A percentile compares a stretch with the other conserved stretches of the same genome.
Conservation (phyloP, 2,113 vertebrate species). For the Gymnorhina tibicen region DNA sequence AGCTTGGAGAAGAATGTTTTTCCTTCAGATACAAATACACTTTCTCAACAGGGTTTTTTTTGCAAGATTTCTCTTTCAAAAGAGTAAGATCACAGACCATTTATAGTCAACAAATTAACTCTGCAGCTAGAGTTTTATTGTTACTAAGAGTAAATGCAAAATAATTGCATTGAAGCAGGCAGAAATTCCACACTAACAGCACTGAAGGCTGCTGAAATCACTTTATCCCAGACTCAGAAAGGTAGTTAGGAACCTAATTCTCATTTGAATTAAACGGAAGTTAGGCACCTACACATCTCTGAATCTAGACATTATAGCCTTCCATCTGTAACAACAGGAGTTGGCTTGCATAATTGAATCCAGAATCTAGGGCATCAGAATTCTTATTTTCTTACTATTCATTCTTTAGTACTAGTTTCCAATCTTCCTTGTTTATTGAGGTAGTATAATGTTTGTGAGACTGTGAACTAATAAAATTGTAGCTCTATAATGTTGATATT, state of each 20-base stretch:
- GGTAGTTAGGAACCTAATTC: constrained; percentile 3
- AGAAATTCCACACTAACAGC: neutral
- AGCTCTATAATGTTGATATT: neutral
- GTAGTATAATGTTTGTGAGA: neutral
- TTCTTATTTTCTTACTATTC: neutral
- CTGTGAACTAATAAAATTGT: neutral
- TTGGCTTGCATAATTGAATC: neutral
- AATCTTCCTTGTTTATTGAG: neutral
- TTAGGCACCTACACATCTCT: neutral
- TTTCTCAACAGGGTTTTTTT: constrained; percentile 5
- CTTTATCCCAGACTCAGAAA: constrained; percentile 4
- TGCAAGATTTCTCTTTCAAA: neutral
- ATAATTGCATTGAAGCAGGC: neutral
- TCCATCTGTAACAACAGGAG: constrained; percentile 3
- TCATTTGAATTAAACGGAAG: constrained; percentile 31
- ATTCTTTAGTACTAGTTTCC: neutral
- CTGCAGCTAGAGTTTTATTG: neutral
- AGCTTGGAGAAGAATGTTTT: neutral
- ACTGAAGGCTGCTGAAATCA: neutral
- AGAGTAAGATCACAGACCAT: neutral
- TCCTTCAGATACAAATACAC: neutral
- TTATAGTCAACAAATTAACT: constrained; percentile 37
- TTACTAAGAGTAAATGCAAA: neutral
- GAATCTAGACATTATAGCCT: neutral
- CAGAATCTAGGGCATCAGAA: neutral